phyloP scores from a whole-genome alignment of 2,797 vertebrate species.

The Betta splendens region DNA sequence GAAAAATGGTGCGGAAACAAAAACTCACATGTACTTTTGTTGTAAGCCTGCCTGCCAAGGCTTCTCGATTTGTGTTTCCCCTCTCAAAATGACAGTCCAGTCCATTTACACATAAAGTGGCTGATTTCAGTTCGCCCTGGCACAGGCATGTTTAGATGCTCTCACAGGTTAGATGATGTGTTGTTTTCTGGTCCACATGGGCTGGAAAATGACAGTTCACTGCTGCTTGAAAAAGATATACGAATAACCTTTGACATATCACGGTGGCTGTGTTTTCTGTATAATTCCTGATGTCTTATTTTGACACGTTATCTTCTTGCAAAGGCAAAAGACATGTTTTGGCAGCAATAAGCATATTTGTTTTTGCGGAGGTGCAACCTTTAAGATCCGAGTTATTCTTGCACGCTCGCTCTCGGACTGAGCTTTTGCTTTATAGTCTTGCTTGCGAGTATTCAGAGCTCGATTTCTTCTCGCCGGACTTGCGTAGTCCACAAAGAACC shows the following conservation, averaged over 20 bases:
- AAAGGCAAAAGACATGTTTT: slow-evolving; percentile 41
- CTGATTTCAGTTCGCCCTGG: slow-evolving; percentile 76
- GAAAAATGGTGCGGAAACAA: slow-evolving; percentile 57
- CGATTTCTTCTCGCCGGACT: not conserved
- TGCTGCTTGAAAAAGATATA: slow-evolving; percentile 51
- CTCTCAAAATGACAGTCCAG: slow-evolving; percentile 55
- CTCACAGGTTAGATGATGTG: slow-evolving; percentile 63
- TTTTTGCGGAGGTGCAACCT: slow-evolving; percentile 38
- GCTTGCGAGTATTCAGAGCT: not conserved
- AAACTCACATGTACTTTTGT: slow-evolving; percentile 45
- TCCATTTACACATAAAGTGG: slow-evolving; percentile 83
- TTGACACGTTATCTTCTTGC: slow-evolving; percentile 27
- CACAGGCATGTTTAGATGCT: slow-evolving; percentile 58
- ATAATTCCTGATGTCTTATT: slow-evolving; percentile 37
- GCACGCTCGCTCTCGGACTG: slow-evolving; percentile 2
- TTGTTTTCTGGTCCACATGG: slow-evolving; percentile 64
- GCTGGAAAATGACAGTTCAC: slow-evolving; percentile 62
- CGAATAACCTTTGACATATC: slow-evolving; percentile 55
- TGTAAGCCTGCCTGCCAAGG: slow-evolving; percentile 40
- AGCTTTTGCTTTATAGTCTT: slow-evolving; percentile 20
- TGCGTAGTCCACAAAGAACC: not conserved
- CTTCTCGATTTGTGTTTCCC: slow-evolving; percentile 13
- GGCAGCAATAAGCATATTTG: slow-evolving; percentile 48
- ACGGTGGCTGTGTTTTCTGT: not conserved
- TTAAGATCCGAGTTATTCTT: slow-evolving; percentile 26